Base-by-base conservation (phyloP, 1,140 invertebrate species). In the Carposina sasakii region DNA sequence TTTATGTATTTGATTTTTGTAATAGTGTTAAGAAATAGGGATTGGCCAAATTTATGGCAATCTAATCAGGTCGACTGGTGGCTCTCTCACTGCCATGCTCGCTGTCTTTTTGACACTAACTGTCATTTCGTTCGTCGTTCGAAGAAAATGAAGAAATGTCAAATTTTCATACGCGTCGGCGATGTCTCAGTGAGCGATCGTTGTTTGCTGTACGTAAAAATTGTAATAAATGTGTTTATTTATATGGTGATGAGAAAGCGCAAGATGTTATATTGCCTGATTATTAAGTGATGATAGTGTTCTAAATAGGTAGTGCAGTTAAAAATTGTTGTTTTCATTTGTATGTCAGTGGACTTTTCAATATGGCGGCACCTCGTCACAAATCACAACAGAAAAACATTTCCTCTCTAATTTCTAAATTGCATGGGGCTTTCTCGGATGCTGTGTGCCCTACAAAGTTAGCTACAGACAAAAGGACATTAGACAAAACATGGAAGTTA, bases 401-500 rank as follows among this genome's bases (percentile, higher is more conserved):
- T 74, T 90, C 92, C 61, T 94, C 93, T 59, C 93, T 96, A 85
- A 91, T 96, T 85, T 94, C 93, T 51, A 96, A 96, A 87, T 77
- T 96, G 36, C 95, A 97, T 63, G 95, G 94, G 63, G 94, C 94
- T 54, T 94, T 97, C 83, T 91, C 94, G 2, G 95, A 96, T 72
- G 94, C 93, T 17, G 93, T 94, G 83, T 90, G 89, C 48, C 93
- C 92, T 33, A 94, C 94, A 43, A 96, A 96, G 82, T 87, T 96
- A 57, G 93, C 96, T 5, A 97, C 97, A 16, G 97, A 99, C 76
- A 97, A 97, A 81, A 90, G 95, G 73, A 97, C 96, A 59, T 88
- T 99, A 51, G 97, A 98, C 82, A 98, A 98, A 81, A 97, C 97
- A 66, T 99, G 96, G 96, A 98, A 98, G 81, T 83, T 98, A 42